Evolutionary conservation across 1,140 invertebrate species (phyloP).

Genomic region (Armadillidium nasatum): DNA sequence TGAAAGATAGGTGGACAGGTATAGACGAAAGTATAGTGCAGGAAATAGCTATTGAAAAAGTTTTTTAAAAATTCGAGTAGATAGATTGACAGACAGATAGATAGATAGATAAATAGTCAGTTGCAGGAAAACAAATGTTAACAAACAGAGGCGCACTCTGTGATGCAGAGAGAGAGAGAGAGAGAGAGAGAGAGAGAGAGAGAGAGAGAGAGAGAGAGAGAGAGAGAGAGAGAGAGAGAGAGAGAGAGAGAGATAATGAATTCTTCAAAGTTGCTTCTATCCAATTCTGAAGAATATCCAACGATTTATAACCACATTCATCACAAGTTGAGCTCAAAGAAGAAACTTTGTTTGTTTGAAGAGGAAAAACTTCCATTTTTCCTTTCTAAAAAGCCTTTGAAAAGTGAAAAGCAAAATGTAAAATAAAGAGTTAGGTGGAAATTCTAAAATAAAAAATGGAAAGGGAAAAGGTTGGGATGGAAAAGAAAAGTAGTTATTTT

Average conservation of each 20-base stretch:
- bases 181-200: conserved; percentile 9
- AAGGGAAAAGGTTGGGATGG: not conserved
- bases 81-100: no score
- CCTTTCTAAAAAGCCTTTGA: not conserved
- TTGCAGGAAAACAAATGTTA: no score
- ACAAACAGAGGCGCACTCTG: no score
- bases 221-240: conserved; percentile 18
- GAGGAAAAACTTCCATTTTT: conserved; percentile 4
- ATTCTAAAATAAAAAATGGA: not conserved
- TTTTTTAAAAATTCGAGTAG: no score
- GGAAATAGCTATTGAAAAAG: no score
- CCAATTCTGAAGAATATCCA: conserved; percentile 9
- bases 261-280: conserved; percentile 10
- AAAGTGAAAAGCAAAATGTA: not conserved
- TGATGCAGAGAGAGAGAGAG: no score
- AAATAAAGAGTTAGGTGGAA: not conserved
- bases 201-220: conserved; percentile 13
- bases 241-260: not conserved
- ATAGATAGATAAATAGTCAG: no score
- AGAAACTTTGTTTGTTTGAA: conserved; percentile 19
- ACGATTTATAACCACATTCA: conserved; percentile 10
- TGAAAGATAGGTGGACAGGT: no score
- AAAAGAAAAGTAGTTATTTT: not conserved
- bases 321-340: conserved; percentile 1
- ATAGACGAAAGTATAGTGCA: no score